Conservation (phyloP, 2,113 vertebrate genomes). For the Caracal caracal region DNA sequence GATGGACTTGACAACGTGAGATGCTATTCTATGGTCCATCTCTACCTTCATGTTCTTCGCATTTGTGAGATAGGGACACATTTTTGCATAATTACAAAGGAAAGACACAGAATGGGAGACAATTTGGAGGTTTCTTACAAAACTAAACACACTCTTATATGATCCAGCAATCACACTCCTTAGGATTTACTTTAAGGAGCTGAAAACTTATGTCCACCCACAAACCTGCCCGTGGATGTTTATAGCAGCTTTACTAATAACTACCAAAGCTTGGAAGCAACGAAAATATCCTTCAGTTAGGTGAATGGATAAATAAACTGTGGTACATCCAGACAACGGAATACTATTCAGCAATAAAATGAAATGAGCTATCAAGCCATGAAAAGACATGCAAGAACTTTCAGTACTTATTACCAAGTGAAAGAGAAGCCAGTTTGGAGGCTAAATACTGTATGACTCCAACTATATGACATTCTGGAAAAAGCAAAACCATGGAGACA, state of each 20-base stretch:
- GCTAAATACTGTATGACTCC: not conserved
- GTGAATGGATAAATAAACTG: not conserved
- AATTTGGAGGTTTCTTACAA: not conserved
- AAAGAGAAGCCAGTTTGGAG: not conserved
- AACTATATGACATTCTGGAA: not conserved
- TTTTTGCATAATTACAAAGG: not conserved
- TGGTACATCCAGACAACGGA: not conserved
- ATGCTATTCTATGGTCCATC: not conserved
- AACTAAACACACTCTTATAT: not conserved
- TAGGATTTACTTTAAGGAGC: not conserved
- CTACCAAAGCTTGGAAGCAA: not conserved
- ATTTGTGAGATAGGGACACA: not conserved
- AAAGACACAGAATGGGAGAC: not conserved
- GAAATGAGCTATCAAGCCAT: not conserved
- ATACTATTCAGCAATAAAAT: not conserved
- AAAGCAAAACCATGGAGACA: not conserved
- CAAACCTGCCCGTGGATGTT: not conserved
- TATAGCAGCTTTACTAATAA: not conserved
- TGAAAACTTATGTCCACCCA: not conserved
- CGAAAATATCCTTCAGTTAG: too few species aligned
- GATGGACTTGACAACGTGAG: not conserved
- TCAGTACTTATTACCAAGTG: not conserved
- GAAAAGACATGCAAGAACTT: not conserved
- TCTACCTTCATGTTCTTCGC: not conserved
- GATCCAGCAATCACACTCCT: not conserved